Percentiles rank a stretch among this genome's conserved stretches.
These are phyloP conservation scores for Nasonia longicornis DNA, from an alignment of 1,140 invertebrate species.

Conservation along the genomic window DNA sequence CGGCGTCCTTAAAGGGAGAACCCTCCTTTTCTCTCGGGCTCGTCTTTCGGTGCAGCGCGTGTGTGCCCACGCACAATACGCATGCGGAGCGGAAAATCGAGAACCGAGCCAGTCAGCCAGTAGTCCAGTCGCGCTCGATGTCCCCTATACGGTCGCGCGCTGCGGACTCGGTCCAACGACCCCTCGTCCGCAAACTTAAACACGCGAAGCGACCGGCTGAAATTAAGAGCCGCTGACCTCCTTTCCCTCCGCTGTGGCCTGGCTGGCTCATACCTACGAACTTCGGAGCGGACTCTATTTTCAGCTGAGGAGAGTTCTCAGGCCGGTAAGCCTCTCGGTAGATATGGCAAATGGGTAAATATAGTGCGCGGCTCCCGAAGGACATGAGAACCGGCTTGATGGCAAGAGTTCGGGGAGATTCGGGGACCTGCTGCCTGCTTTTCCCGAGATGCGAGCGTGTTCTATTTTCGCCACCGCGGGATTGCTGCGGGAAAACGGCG, in stretches of 20 bases:
- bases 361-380: background rate
- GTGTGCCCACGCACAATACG: background rate
- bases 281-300: too few relatives aligned
- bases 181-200: background rate
- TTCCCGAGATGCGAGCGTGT: too few relatives aligned
- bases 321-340: too few relatives aligned
- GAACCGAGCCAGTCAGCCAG: slow-evolving; percentile 6
- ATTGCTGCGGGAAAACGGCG: too few relatives aligned
- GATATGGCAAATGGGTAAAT: too few relatives aligned
- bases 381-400: slow-evolving; percentile 1
- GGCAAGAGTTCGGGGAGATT: background rate
- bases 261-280: too few relatives aligned
- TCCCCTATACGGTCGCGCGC: too few relatives aligned
- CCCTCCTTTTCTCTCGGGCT: background rate
- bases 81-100: background rate
- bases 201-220: background rate
- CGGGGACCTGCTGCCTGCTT: background rate
- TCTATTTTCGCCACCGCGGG: too few relatives aligned
- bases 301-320: too few relatives aligned
- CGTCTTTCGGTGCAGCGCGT: too few relatives aligned
- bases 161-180: background rate
- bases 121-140: background rate
- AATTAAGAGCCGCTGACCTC: slow-evolving; percentile 9
- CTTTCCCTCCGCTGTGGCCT: background rate
- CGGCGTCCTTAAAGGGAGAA: slow-evolving; percentile 14